Conservation (phyloP, 2,888 invertebrate species). For the Malthinus flaveolus region DNA sequence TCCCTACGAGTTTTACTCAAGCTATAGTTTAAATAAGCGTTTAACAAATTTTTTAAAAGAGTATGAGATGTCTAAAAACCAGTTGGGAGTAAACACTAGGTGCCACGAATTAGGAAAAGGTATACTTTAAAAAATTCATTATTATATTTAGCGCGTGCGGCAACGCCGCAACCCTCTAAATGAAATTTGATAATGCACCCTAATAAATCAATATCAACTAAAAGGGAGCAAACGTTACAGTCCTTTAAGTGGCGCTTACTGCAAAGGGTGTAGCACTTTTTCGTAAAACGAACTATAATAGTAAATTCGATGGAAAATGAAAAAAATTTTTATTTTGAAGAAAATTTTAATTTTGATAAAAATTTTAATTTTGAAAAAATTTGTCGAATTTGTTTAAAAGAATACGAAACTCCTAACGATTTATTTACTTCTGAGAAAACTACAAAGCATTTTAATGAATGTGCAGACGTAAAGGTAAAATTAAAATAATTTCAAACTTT, state of each 20-base stretch:
- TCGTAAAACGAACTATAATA: conserved; percentile 11
- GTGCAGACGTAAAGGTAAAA: conserved; percentile 22
- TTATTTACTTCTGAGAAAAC: conserved; percentile 9
- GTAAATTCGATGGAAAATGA: neutral
- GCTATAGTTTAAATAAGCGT: too few relatives aligned
- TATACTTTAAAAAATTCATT: too few relatives aligned
- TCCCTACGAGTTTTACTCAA: neutral
- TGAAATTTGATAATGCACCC: too few relatives aligned
- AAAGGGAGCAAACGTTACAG: conserved; percentile 6
- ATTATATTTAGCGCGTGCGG: too few relatives aligned
- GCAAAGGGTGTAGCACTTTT: conserved; percentile 6
- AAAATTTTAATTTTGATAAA: neutral
- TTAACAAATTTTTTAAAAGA: too few relatives aligned
- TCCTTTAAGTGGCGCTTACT: neutral
- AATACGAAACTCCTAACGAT: conserved; percentile 15
- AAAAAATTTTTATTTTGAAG: too few relatives aligned
- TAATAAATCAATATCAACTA: conserved; percentile 3
- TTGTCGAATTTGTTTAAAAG: conserved; percentile 26
- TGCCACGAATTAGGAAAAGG: too few relatives aligned
- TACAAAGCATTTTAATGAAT: conserved; percentile 15
- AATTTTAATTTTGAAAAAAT: conserved; percentile 21
- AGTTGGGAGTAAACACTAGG: too few relatives aligned
- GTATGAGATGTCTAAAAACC: too few relatives aligned
- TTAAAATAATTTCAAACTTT: neutral
- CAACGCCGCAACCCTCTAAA: too few relatives aligned